Conservation (phyloP, 2,797 vertebrate species). For the Brotula barbata region DNA sequence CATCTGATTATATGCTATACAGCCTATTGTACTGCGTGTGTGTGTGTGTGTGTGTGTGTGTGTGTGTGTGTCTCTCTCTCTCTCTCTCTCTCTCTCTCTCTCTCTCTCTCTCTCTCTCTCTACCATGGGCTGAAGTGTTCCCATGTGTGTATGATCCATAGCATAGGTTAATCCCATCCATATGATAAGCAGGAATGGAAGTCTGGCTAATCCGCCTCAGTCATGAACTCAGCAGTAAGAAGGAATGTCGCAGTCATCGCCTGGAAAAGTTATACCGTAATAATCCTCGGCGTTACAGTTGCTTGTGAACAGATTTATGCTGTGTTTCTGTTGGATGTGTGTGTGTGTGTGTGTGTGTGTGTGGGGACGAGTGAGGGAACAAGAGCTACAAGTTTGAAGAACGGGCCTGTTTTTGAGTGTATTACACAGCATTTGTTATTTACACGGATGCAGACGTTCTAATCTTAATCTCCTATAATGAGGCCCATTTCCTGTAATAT, state of each 20-base stretch:
- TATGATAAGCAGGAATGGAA: slow-evolving; percentile 69
- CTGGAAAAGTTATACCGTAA: slow-evolving; percentile 59
- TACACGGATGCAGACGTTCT: slow-evolving; percentile 19
- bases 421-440: slow-evolving; percentile 20
- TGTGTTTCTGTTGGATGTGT: not conserved
- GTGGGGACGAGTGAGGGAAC: slow-evolving; percentile 18
- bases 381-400: slow-evolving; percentile 4
- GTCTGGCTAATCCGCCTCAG: slow-evolving; percentile 61
- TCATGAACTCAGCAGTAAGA: slow-evolving; percentile 64
- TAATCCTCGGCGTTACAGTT: slow-evolving; percentile 38
- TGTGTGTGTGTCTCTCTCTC: slow-evolving; percentile 6
- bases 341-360: slow-evolving; percentile 11
- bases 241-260: slow-evolving; percentile 64
- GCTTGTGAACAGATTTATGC: slow-evolving; percentile 30
- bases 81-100: no score
- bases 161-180: slow-evolving; percentile 72
- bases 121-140: slow-evolving; percentile 45
- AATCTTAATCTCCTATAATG: slow-evolving; percentile 13
- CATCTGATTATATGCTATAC: slow-evolving; percentile 35
- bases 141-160: slow-evolving; percentile 61
- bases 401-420: no score
- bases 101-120: no score
- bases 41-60: slow-evolving; percentile 24
- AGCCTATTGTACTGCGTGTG: slow-evolving; percentile 8
- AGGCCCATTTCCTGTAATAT: slow-evolving; percentile 26